Percentiles rank a stretch among this genome's conserved stretches.
Evolutionary conservation across 2,888 invertebrate genomes (phyloP).

Genomic region (Augochlorella aurata): DNA sequence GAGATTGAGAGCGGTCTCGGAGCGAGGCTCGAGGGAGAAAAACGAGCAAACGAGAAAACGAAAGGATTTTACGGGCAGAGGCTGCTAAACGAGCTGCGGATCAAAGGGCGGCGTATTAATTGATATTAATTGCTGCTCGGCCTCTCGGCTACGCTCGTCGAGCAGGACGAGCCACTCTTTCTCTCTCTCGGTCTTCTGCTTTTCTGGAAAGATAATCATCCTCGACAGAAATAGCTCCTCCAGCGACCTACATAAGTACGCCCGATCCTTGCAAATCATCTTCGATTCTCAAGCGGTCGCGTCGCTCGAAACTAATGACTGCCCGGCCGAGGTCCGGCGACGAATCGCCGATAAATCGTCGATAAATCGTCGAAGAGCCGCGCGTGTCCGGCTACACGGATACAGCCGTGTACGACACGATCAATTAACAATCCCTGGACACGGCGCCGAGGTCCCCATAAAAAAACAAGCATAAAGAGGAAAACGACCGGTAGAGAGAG

Average conservation of each 20-base stretch:
- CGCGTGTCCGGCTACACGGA: constrained; percentile 20
- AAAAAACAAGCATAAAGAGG: neutral
- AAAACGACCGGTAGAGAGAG: neutral
- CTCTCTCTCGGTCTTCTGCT: neutral
- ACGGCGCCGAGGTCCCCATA: constrained; percentile 10
- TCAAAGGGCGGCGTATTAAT: constrained; percentile 57
- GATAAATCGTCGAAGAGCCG: constrained; percentile 3
- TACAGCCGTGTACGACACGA: constrained; percentile 46
- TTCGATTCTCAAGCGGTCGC: neutral
- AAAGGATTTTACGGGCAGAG: constrained; percentile 25
- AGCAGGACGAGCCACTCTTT: neutral
- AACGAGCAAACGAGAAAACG: constrained; percentile 45
- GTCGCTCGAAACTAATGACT: neutral
- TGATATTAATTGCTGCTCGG: constrained; percentile 56
- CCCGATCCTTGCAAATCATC: no score
- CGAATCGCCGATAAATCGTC: neutral
- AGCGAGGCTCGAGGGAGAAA: constrained; percentile 40
- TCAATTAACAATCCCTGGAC: constrained; percentile 38
- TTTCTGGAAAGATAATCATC: constrained; percentile 10
- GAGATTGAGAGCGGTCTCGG: constrained; percentile 28
- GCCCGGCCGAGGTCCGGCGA: neutral
- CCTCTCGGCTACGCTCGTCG: neutral
- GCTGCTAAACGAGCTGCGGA: constrained; percentile 51
- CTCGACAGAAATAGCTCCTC: neutral
- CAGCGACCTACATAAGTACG: neutral